Evolutionary conservation across 2,797 vertebrate genomes (phyloP).

Genomic region (Pipistrellus kuhlii): DNA sequence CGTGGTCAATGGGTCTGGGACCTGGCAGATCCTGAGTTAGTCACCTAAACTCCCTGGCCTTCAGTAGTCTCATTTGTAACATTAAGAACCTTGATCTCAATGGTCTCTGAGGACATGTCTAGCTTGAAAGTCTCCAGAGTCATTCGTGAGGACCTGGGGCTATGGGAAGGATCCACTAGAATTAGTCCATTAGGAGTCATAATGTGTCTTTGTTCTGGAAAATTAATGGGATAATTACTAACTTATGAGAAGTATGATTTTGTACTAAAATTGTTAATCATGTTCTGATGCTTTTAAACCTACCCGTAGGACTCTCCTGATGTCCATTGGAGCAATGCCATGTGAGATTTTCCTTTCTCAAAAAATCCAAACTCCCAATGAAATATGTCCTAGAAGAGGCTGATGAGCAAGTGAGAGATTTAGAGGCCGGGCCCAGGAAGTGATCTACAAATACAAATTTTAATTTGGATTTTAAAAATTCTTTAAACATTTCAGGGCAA

Average conservation of each 20-base stretch:
- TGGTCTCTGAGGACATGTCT: background rate
- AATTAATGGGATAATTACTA: background rate
- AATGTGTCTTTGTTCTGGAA: conserved; percentile 13
- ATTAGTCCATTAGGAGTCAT: background rate
- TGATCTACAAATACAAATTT: background rate
- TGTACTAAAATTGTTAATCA: background rate
- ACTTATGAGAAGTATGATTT: background rate
- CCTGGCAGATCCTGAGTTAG: background rate
- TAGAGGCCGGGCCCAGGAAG: background rate
- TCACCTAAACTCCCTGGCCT: background rate
- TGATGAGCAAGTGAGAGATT: background rate
- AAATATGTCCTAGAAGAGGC: background rate
- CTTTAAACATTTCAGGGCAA: background rate
- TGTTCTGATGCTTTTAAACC: conserved; percentile 34
- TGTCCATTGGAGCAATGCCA: background rate
- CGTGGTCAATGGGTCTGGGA: background rate
- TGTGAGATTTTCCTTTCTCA: background rate
- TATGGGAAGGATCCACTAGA: background rate
- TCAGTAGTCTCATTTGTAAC: background rate
- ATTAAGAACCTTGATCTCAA: background rate
- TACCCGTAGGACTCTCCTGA: background rate
- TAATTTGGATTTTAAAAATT: background rate
- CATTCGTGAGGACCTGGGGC: background rate
- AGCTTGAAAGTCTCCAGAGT: background rate
- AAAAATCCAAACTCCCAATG: background rate